Percentiles rank a stretch among this genome's conserved stretches.
phyloP scores from a whole-genome alignment of 2,797 vertebrate species.

The Valencia hispanica region DNA sequence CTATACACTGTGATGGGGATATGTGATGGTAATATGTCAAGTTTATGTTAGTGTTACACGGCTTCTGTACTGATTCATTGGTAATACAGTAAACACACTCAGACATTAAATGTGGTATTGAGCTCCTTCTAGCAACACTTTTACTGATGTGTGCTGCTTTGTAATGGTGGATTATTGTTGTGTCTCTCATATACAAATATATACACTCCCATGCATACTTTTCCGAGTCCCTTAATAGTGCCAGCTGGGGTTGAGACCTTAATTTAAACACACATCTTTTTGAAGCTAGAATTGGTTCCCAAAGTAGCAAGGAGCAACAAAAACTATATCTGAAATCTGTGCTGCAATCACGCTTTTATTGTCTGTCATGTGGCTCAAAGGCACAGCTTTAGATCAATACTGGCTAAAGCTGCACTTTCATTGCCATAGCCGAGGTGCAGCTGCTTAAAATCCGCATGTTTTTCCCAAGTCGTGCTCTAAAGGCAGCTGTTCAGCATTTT shows the following conservation, averaged over 20 bases:
- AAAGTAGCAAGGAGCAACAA: constrained; percentile 43
- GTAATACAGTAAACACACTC: constrained; percentile 1
- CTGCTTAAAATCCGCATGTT: constrained; percentile 29
- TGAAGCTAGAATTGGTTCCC: constrained; percentile 57
- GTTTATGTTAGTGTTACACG: neutral
- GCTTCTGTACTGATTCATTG: constrained; percentile 13
- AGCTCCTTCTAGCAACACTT: constrained; percentile 17
- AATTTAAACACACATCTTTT: constrained; percentile 69
- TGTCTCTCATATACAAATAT: constrained; percentile 11
- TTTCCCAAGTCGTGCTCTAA: constrained; percentile 3
- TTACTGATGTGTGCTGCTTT: constrained; percentile 27
- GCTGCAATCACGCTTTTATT: constrained; percentile 42
- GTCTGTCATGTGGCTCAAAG: constrained; percentile 51
- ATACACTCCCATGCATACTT: constrained; percentile 15
- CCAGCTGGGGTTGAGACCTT: constrained; percentile 57
- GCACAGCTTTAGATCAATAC: constrained; percentile 63
- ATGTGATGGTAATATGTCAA: constrained; percentile 4
- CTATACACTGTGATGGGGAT: neutral
- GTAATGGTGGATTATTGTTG: constrained; percentile 21
- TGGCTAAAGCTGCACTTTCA: constrained; percentile 35
- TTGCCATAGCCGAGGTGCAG: constrained; percentile 19
- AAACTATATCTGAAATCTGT: constrained; percentile 43
- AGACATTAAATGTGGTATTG: neutral
- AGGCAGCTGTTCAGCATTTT: constrained; percentile 19
- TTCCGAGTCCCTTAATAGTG: constrained; percentile 47